Conservation (phyloP, 2,888 invertebrate genomes). For the Cantharis rustica region DNA sequence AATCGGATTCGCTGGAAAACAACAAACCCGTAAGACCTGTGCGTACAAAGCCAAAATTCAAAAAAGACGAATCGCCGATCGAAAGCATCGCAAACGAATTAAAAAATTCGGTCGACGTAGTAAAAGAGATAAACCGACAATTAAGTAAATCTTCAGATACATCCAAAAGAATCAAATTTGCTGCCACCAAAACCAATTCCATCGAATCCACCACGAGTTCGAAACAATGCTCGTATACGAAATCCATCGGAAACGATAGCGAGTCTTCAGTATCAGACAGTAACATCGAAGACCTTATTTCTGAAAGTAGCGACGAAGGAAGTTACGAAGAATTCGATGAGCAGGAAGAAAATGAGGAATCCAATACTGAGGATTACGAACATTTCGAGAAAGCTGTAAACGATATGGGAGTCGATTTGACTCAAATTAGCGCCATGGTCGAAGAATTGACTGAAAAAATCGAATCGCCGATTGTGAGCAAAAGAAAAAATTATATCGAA, state of each 20-base stretch:
- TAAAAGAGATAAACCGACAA: slow-evolving; percentile 38
- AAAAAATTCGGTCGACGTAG: slow-evolving; percentile 35
- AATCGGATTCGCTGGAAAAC: slow-evolving; percentile 5
- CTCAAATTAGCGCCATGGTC: slow-evolving; percentile 41
- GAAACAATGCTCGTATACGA: slow-evolving; percentile 54
- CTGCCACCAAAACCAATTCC: slow-evolving; percentile 46
- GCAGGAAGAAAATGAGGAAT: slow-evolving; percentile 53
- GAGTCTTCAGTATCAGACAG: slow-evolving; percentile 56
- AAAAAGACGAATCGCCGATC: slow-evolving; percentile 12
- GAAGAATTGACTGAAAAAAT: slow-evolving; percentile 39
- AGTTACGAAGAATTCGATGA: slow-evolving; percentile 50
- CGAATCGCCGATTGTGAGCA: slow-evolving; percentile 23
- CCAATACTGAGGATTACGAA: slow-evolving; percentile 55
- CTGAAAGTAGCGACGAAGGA: slow-evolving; percentile 43
- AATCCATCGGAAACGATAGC: slow-evolving; percentile 53
- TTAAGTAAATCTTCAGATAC: slow-evolving; percentile 22
- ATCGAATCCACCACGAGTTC: slow-evolving; percentile 52
- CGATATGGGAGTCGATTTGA: slow-evolving; percentile 42
- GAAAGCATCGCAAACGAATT: slow-evolving; percentile 41
- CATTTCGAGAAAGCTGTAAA: slow-evolving; percentile 39
- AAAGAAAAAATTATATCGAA: slow-evolving; percentile 39
- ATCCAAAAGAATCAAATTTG: slow-evolving; percentile 32
- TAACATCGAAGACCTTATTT: slow-evolving; percentile 52
- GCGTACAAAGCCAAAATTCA: not conserved
- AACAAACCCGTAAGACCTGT: slow-evolving; percentile 5